Base-by-base conservation (phyloP, 1,140 invertebrate genomes). In the Bombus pyrosoma region DNA sequence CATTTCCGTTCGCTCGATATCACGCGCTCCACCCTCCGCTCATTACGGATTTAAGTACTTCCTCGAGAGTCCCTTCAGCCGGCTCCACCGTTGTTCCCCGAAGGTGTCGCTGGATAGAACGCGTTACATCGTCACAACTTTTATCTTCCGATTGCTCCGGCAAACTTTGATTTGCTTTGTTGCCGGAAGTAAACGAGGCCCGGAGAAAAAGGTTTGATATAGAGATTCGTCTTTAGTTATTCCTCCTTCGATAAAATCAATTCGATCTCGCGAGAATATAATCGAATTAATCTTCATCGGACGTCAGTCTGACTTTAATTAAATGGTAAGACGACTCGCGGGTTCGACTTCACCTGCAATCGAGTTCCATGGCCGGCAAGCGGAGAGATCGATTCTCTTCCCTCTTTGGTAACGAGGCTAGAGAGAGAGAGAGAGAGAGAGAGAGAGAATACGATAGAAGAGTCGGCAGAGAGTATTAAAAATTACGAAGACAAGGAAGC, bases 401-500 rank as follows among this genome's bases (percentile, higher is more conserved):
- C 18, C 72, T 39, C 10, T 53, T 53, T 53, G 18, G 47, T 8
- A 53, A 53, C 18, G 47, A 53, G 47, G 47, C 15, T 53, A 53
- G 1, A 53, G 5, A 22, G 5, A 53, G 15, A 0, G 1, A 47
- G 47, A 32, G 32, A 83, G 57, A 28, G 43, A 39, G 34, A 37
- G 66, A 34, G 12, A 83, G 57, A 22, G 43, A 37, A 68, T 18
- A 73, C 41, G n/a, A n/a, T n/a, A n/a, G n/a, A 69, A 41, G 43
- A 8, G 34, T 22, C 62, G 59, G 37, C 25, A 3, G 47, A 41
- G 39, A 47, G 82, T 83, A 76, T 83, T 77, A 83, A 83, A 83
- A 83, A 77, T 84, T 84, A 47, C 47, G 47, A 66, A 57, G 66
- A 78, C 43, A 77, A 78, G 66, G 37, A 53, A 43, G 47, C 59